Percentiles rank a stretch among this genome's conserved stretches.
Evolutionary conservation across 2,888 invertebrate genomes (phyloP).

Genomic region (Caenorhabditis japonica): DNA sequence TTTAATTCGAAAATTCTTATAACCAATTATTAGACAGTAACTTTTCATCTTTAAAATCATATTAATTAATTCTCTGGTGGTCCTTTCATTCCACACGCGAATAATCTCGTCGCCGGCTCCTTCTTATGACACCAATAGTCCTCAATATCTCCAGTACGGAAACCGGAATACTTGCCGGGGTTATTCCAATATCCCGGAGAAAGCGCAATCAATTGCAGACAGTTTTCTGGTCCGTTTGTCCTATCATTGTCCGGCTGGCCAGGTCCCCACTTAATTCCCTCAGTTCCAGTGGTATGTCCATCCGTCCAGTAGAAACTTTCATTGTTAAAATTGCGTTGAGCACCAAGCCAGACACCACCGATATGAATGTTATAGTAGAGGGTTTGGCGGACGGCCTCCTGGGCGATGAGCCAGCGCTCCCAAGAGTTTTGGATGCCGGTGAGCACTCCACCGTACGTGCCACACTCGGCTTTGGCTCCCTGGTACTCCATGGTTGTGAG

Average conservation of each 20-base stretch:
- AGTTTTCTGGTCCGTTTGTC: background rate
- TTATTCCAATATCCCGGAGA: background rate
- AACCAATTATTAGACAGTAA: too few species aligned
- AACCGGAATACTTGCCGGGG: background rate
- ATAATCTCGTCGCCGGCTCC: too few species aligned
- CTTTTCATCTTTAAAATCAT: too few species aligned
- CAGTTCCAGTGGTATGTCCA: slow-evolving; percentile 10
- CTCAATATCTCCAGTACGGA: background rate
- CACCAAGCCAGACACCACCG: too few species aligned
- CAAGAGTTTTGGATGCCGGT: slow-evolving; percentile 19
- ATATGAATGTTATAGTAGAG: too few species aligned
- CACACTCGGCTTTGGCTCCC: background rate
- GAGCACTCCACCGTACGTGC: slow-evolving; percentile 10
- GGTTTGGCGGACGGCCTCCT: background rate
- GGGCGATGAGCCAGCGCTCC: slow-evolving; percentile 1
- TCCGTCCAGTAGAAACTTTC: slow-evolving; percentile 1
- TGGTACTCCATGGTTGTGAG: too few species aligned
- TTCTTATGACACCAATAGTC: background rate
- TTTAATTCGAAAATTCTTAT: too few species aligned
- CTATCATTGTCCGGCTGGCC: background rate
- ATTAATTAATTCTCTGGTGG: too few species aligned
- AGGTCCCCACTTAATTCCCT: background rate
- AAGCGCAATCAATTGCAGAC: background rate
- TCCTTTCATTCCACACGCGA: too few species aligned
- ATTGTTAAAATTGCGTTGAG: too few species aligned